Evolutionary conservation across 2,888 invertebrate genomes (phyloP), one percentile per base, ranked within the genome.

Genomic region (Timandra comae): DNA sequence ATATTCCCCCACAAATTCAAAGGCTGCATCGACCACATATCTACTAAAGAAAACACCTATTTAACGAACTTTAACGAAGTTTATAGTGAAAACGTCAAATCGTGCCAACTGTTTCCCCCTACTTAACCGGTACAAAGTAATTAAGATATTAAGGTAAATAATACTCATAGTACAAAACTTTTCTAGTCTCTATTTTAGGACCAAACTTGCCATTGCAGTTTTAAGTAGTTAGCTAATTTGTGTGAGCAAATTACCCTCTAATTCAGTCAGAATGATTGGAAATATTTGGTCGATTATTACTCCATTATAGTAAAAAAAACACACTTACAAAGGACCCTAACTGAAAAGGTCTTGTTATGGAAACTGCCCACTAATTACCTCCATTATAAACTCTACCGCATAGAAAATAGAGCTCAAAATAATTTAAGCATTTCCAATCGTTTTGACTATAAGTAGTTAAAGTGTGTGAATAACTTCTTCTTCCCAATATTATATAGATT

Each of bases 1-100:
- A 63, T 84, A 23, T 90, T 87, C 52, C 77, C 80, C 3, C 65
- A 85, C 36, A 87, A 89, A 41, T 89, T 89, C 53, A 87, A 86
- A 60, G 89, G 89, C 36, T 90, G 89, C 55, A 81, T 89, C 42
- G 88, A 88, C 58, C 84, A 87, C 44, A 86, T 89, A 54, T 81
- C 88, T 28, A 88, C 74, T 0, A 57, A 52, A 25, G 66, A 72
- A 33, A 51, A 63, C 3, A 56, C 52, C 6, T 67, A 60, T 31
- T 38, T 80, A 11, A 66, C 60, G 1, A 70, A 80, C 46, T 84
- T 68, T 38, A 67, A 71, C 2, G 71, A 71, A 38, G 49, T 84
- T 13, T 81, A 81, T 51, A 81, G 81, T 47, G 84, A 85, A 61
- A 84, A 85, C 45, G 47, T 85, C 22, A 72, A 67, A 44, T 75